These are phyloP conservation scores for Thereva nobilitata DNA, from an alignment of 2,888 invertebrate genomes.

Conservation along the genomic window DNA sequence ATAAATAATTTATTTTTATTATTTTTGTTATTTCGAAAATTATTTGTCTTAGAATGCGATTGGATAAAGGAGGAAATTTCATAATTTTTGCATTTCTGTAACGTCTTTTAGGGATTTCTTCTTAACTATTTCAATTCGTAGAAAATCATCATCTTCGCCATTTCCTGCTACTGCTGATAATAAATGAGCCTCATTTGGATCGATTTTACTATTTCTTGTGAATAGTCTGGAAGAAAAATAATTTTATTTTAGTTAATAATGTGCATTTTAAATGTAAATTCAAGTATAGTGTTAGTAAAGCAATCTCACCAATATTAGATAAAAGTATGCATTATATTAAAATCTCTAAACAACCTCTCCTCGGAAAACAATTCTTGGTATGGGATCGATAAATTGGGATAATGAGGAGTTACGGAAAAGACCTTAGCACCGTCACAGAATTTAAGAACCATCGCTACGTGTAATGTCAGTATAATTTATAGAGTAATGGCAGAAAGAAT, in stretches of 20 bases:
- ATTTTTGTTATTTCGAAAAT: no score
- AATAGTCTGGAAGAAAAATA: conserved; percentile 43
- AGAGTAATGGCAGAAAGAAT: not conserved
- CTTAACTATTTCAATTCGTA: conserved; percentile 52
- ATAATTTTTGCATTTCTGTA: conserved; percentile 57
- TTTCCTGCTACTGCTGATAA: conserved; percentile 43
- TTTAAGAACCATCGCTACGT: no score
- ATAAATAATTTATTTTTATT: no score
- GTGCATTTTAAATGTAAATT: not conserved
- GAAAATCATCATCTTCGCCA: conserved; percentile 48
- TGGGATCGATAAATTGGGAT: no score
- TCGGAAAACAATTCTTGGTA: no score
- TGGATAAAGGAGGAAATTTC: conserved; percentile 24
- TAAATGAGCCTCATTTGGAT: conserved; percentile 52
- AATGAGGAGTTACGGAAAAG: no score
- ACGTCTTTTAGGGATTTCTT: conserved; percentile 52
- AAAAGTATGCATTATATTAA: no score
- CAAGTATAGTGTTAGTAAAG: not conserved
- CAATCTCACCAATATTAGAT: not conserved
- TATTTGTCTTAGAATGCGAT: no score
- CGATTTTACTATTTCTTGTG: conserved; percentile 45
- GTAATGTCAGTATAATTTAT: no score
- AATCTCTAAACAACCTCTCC: no score
- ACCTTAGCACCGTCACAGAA: no score
- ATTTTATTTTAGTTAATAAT: not conserved